Evolutionary conservation across 2,113 vertebrate species (phyloP).

Genomic region (Eurypyga helias): DNA sequence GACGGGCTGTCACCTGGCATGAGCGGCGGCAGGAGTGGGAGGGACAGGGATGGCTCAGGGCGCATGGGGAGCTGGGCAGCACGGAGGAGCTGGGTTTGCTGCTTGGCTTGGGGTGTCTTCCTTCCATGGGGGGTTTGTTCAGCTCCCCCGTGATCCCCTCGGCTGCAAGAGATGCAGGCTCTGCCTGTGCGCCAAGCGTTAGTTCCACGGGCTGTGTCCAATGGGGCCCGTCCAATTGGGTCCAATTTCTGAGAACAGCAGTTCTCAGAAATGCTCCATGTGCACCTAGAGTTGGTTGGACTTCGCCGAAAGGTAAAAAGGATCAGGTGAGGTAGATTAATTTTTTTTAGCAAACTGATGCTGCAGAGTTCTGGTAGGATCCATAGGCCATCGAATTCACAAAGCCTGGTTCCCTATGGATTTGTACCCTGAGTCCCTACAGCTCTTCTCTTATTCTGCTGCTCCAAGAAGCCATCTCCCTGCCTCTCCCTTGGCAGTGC

Average conservation of each 20-base stretch:
- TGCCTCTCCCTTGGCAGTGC: not conserved
- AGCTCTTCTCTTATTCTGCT: not conserved
- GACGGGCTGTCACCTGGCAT: slow-evolving; percentile 28
- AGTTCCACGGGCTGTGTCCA: rapidly evolving
- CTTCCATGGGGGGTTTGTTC: not conserved
- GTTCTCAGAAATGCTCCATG: rapidly evolving
- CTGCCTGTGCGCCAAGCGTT: not conserved
- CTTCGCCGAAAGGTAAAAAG: not conserved
- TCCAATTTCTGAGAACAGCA: not conserved
- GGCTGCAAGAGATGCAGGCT: rapidly evolving
- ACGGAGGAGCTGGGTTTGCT: not conserved
- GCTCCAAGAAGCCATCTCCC: not conserved
- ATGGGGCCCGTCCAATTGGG: rapidly evolving
- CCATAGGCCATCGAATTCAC: rapidly evolving
- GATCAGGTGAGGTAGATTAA: not conserved
- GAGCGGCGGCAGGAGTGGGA: not conserved
- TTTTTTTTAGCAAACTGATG: not conserved
- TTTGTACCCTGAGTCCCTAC: not conserved
- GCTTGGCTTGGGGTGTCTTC: not conserved
- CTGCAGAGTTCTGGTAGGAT: not conserved
- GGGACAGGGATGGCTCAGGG: not conserved
- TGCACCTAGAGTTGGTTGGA: too few species aligned
- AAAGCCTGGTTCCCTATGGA: not conserved
- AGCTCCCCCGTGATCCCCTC: not conserved
- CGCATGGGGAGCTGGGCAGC: not conserved